Evolutionary conservation across 2,797 vertebrate species (phyloP), one percentile per base, ranked within the genome.

Genomic region (Spea hammondii): DNA sequence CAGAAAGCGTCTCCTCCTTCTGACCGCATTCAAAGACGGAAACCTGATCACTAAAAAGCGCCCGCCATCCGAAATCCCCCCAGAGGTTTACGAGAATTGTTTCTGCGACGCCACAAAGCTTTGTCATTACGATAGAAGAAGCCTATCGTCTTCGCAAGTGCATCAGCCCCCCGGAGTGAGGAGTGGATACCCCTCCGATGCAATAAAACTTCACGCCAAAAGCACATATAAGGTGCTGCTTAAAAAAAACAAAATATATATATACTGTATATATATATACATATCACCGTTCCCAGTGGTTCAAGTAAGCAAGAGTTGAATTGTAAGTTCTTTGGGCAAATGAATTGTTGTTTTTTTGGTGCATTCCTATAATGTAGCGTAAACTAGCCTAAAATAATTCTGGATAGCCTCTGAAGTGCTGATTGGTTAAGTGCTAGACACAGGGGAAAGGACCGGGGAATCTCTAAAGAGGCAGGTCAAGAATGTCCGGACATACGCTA

Each of bases 401-500:
- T 54, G 14, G 51, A 50, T 17, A 80, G 71, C 65, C 3, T 57
- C 65, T 53, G 8, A 74, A 65, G 60, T 49, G 55, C 65, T 72
- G 12, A 49, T 78, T 46, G 49, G 32, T n/a, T 82, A 81, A 77
- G 75, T 74, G 70, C 79, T 77, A 45, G 14, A 68, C 59, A 62
- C 17, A 47, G 32, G 59, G 32, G 17, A 62, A 44, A 44, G 46
- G 6, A 8, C 54, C 12, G 17, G 47, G 17, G 47, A 75, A 51
- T 10, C 67, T n/a, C 44, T 49, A 46, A 13, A n/a, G 14, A 74
- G 13, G 72, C 64, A 59, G 70, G 11, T 8, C 45, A 10, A 11
- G 45, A 53, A 45, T 10, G 51, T 32, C 44, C 48, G 13, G n/a
- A 73, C 44, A 55, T 60, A 57, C 11, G 49, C 47, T 9, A 73